phyloP scores from a whole-genome alignment of 1,140 invertebrate species.

The Bombus consobrinus region DNA sequence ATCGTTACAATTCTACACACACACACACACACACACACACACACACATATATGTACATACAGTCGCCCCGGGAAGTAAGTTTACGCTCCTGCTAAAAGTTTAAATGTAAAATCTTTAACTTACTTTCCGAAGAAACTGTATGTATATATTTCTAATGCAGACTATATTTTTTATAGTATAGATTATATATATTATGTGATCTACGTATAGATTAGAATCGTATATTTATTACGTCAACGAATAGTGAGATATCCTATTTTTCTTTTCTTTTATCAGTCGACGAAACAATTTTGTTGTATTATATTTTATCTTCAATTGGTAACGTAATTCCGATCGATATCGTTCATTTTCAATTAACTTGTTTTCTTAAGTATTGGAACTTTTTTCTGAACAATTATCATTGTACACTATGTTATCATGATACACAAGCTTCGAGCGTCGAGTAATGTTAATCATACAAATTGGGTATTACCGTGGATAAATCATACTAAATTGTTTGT shows the following conservation, averaged over 20 bases:
- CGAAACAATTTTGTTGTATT: neutral
- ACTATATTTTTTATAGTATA: neutral
- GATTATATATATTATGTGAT: neutral
- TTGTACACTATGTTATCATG: too few species aligned
- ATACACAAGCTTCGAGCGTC: neutral
- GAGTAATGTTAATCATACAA: too few species aligned
- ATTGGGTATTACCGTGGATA: neutral
- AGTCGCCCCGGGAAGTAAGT: too few species aligned
- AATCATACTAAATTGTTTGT: neutral
- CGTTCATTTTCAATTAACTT: neutral
- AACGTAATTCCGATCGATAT: neutral
- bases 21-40: neutral
- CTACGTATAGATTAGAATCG: neutral
- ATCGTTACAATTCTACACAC: neutral
- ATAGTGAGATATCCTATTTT: neutral
- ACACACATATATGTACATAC: neutral
- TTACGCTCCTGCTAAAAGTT: too few species aligned
- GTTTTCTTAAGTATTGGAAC: neutral
- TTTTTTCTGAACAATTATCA: neutral
- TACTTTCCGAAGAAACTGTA: neutral
- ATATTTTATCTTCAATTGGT: neutral
- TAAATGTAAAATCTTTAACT: too few species aligned
- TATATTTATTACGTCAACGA: neutral
- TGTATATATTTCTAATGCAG: neutral
- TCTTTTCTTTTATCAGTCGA: neutral